Conservation (phyloP, 2,113 vertebrate genomes). For the Toxostoma redivivum region DNA sequence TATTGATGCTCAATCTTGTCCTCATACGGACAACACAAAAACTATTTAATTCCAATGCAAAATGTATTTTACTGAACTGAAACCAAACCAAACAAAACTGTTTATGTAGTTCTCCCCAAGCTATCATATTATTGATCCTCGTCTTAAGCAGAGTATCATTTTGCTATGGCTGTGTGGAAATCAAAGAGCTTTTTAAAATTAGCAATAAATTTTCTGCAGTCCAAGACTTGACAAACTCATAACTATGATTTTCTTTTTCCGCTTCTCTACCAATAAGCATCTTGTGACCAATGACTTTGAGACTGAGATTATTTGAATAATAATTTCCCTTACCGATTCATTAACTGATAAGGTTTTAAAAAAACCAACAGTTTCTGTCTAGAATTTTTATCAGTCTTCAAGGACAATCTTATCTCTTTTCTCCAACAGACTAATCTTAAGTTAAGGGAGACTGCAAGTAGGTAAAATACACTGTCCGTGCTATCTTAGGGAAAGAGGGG, state of each 20-base stretch:
- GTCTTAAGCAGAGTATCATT: neutral
- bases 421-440: neutral
- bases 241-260: neutral
- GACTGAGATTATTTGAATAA: neutral
- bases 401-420: neutral
- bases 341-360: neutral
- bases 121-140: neutral
- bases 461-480: neutral
- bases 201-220: neutral
- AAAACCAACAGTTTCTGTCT: neutral
- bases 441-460: neutral
- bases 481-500: neutral
- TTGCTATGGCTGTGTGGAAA: neutral
- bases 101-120: neutral
- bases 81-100: neutral
- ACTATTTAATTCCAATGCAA: neutral
- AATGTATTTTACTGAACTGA: neutral
- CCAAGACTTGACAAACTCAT: neutral
- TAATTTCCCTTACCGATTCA: neutral
- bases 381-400: neutral
- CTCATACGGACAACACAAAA: neutral
- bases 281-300: neutral
- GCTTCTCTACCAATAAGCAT: neutral
- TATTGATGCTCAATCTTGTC: neutral
- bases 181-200: neutral